Evolutionary conservation across 2,888 invertebrate species (phyloP), one percentile per base, ranked within the genome.

Genomic region (Papilio gigon): DNA sequence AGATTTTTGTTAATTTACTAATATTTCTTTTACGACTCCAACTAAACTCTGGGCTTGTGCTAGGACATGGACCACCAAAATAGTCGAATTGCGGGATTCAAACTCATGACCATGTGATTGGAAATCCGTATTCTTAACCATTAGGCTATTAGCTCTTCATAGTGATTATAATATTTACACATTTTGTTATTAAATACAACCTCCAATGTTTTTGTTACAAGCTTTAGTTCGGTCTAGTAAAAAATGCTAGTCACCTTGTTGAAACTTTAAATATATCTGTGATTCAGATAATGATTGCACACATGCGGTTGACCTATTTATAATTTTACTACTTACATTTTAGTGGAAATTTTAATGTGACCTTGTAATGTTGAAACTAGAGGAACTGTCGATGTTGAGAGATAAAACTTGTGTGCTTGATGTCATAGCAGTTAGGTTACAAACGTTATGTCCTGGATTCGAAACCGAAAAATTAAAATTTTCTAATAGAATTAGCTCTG

Each of bases 321-420:
- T 50, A 27, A 27, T 25, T 50, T 50, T 27, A 50, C 50, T 50
- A 50, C 27, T 50, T 25, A 27, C 27, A 50, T 27, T 50, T 50
- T 50, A 25, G 50, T 50, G 25, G 50, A 50, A 27, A 50, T 47
- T 47, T 47, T 12, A 47, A 44, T 1, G 27, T 20, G 50, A 50
- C 50, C 50, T 27, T 25, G 50, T 25, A 50, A 27, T 50, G 25
- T 50, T 50, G n/a, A 27, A 5, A 50, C 50, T 50, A 8, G 27
- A 27, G 47, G 25, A 50, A 9, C 14, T 27, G 27, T 50, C 14
- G 25, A 50, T n/a, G 25, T 50, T 50, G 14, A 27, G 50, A 50
- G 14, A 47, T 47, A 47, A 50, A 25, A 50, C 50, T 50, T 50
- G 50, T 50, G 27, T 47, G 14, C 22, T 47, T 50, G 50, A 50